Base-by-base conservation (phyloP, 1,140 invertebrate genomes). In the Anastrepha obliqua region DNA sequence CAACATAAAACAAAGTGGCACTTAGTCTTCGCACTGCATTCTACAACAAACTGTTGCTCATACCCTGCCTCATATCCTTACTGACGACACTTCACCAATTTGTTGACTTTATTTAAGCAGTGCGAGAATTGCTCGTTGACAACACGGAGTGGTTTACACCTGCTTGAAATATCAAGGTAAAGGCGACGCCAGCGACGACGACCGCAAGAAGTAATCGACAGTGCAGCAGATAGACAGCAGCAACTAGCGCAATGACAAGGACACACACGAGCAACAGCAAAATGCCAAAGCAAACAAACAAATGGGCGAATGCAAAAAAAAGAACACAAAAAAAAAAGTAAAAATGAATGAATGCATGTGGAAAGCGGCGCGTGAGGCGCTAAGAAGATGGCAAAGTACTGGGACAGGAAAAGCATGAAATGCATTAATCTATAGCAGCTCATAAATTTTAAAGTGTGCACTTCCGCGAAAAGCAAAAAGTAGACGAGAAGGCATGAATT, bases 21-120 rank as follows among this genome's bases (percentile, higher is more conserved):
- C 74, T 20, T 15, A 81, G 1, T n/a, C 5, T 47, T 8, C 42
- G 74, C 70, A 78, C 42, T 78, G n/a, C 6, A 17, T 20, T 47
- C 44, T 39, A 8, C 47, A 81, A 81, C 7, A 81, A 81, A 81
- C 74, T 81, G 74, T 81, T 81, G 74, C 74, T 81, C 55, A 81
- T 13, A 74, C 17, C 65, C 70, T n/a, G 44, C 44, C 44, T 13
- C 42, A 74, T 74, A 47, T 55, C 51, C 6, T 8, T 17, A 47
- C 67, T 42, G 44, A 7, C 74, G n/a, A 81, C 74, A 81, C 47
- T 81, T 58, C 17, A 81, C 74, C 44, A 81, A 81, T 81, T 81
- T 81, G 74, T 81, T 81, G 74, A 81, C 74, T 81, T 81, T 81
- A 81, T 81, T 81, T 81, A 81, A 81, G 47, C 74, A 81, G 47